Evolutionary conservation across 2,113 vertebrate genomes (phyloP), one percentile per base, ranked within the genome.

Genomic region (Gasterosteus aculeatus): DNA sequence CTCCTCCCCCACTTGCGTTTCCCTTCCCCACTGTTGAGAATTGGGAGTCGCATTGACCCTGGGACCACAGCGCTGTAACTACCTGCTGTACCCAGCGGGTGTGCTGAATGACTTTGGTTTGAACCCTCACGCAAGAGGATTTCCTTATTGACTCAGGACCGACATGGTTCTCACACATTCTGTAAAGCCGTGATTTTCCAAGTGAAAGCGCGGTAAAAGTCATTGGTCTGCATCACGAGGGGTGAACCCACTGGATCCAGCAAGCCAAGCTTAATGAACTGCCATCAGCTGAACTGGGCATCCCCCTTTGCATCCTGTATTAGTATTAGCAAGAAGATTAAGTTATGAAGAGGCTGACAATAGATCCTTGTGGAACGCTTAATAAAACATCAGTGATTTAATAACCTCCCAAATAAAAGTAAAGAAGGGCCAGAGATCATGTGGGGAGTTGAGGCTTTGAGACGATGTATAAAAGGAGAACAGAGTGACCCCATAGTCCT

Each of bases 231-330:
- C 53, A 49, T 79, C 62, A 72, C 81, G 60, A 60, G 54, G 62
- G 64, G 47, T 69, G 69, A 77, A 59, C 65, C 59, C 59, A 51
- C 69, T 81, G 74, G 77, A 89, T 84, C 72, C 57, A 81, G 82
- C 59, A 74, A 82, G 53, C 80, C 76, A 73, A 87, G 59, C 69
- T 69, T 81, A 87, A 86, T 86, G 78, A 91, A 57, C 39, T 47
- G 69, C 69, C 42, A 77, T 86, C 75, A 78, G 59, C 46, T 83
- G 87, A 87, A 87, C 57, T 89, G 79, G 84, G 59, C 87, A 86
- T 82, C 86, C 82, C 77, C 69, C 58, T 78, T 83, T 76, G 83
- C 77, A 87, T 81, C 68, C 66, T 84, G 82, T 82, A 87, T 89
- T 84, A 86, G 63, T 69, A 82, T 90, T 81, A 87, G 66, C 69